Evolutionary conservation across 2,113 vertebrate genomes (phyloP), one percentile per base, ranked within the genome.

Genomic region (Pteruthius melanotis): DNA sequence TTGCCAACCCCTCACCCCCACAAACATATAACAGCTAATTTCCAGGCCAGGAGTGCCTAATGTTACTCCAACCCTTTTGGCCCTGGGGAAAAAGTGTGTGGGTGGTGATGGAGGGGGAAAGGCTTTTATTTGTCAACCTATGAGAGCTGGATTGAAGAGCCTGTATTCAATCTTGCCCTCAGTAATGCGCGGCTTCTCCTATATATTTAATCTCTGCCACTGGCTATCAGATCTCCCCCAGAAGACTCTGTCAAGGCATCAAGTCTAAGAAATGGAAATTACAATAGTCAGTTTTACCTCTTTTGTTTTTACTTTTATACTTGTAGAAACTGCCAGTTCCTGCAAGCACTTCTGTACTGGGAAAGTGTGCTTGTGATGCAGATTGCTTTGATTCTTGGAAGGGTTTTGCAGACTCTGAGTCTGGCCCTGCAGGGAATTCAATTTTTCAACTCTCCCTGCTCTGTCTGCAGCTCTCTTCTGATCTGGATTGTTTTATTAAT

Each of bases 341-440:
- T 87, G 70, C 59, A 65, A 89, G 69, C 49, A 19, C 53, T 81
- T 93, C 84, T 47, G 72, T 71, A 9, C 1, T 2, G 54, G 59
- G 56, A 37, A 74, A 81, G 92, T 79, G 56, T 92, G 69, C 83
- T 92, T 87, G 83, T 90, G 72, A 84, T 90, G 76, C 76, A 94
- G 76, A 61, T 89, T 71, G 78, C 83, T 95, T 92, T 82, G 86
- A 77, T 95, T 97, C 94, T 89, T 61, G 11, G 72, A 93, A 96
- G 93, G 88, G 15, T 82, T 95, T 89, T 72, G 50, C 76, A 81
- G 80, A 22, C 49, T 80, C 68, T 9, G n/a, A 94, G 59, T 69
- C 45, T 1, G 1, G 61, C 54, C 35, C 93, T 83, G 42, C 64
- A 89, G 83, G 88, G 80, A 93, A 60, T 93, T 92, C 44, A 82